phyloP scores from a whole-genome alignment of 2,888 invertebrate genomes.

The Drosophila greeni region DNA sequence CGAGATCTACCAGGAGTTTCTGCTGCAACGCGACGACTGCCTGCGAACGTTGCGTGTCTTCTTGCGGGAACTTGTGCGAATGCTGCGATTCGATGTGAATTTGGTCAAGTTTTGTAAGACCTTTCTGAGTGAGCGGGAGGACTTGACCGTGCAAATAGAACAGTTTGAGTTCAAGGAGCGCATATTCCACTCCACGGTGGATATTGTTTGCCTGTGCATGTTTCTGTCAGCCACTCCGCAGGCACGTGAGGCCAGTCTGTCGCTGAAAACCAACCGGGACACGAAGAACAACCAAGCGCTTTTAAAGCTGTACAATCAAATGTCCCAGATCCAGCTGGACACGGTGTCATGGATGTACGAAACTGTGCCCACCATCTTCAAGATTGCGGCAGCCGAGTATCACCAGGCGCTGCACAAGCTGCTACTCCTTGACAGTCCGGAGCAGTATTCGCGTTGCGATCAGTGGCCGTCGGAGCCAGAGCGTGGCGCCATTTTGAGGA shows the following conservation, averaged over 20 bases:
- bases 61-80: slow-evolving; percentile 92
- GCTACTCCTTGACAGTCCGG: slow-evolving; percentile 87
- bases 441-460: slow-evolving; percentile 89
- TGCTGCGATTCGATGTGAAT: slow-evolving; percentile 89
- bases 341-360: slow-evolving; percentile 93
- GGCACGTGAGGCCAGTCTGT: slow-evolving; percentile 84
- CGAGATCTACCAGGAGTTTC: slow-evolving; percentile 90
- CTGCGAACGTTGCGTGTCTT: slow-evolving; percentile 90
- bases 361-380: slow-evolving; percentile 86
- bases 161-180: slow-evolving; percentile 88
- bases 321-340: slow-evolving; percentile 88
- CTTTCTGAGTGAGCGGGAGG: slow-evolving; percentile 83
- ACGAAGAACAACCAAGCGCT: slow-evolving; percentile 74
- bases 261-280: slow-evolving; percentile 80
- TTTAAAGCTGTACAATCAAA: slow-evolving; percentile 77
- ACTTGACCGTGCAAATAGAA: slow-evolving; percentile 82
- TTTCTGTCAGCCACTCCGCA: slow-evolving; percentile 87
- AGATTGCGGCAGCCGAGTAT: slow-evolving; percentile 86
- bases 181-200: slow-evolving; percentile 89
- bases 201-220: slow-evolving; percentile 91
- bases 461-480: slow-evolving; percentile 97
- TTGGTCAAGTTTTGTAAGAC: slow-evolving; percentile 88
- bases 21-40: slow-evolving; percentile 94
- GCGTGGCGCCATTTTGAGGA: slow-evolving; percentile 86
- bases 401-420: slow-evolving; percentile 89